These are phyloP conservation scores for Beris chalybata DNA, from an alignment of 2,888 invertebrate genomes.

Conservation along the genomic window DNA sequence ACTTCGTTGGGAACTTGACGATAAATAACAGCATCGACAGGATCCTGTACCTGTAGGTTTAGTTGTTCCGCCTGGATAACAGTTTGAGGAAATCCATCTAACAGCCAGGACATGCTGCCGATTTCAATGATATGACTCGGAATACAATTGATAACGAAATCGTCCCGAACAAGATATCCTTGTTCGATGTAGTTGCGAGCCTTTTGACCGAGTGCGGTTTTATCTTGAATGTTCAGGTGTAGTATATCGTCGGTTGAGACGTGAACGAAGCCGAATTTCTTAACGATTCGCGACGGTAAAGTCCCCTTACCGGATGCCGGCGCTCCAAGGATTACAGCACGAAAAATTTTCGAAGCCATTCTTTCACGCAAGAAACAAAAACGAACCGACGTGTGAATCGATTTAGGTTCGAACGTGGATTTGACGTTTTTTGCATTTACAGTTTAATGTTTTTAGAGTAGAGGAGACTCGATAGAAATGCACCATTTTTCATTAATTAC, in stretches of 20 bases:
- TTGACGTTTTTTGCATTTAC: too few relatives aligned
- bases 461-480: too few relatives aligned
- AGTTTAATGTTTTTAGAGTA: too few relatives aligned
- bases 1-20: conserved; percentile 87
- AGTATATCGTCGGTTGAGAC: conserved; percentile 91
- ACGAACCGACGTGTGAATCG: too few relatives aligned
- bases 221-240: conserved; percentile 77
- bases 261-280: too few relatives aligned
- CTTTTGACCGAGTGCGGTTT: conserved; percentile 72
- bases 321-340: too few relatives aligned
- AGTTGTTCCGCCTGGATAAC: conserved; percentile 78
- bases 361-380: too few relatives aligned
- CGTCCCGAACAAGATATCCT: conserved; percentile 88
- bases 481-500: too few relatives aligned
- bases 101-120: conserved; percentile 69
- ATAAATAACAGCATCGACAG: conserved; percentile 81
- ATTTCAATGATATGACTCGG: conserved; percentile 69
- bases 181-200: conserved; percentile 69
- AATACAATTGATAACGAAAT: conserved; percentile 82
- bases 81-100: conserved; percentile 75
- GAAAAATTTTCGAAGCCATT: too few relatives aligned
- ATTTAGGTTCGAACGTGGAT: too few relatives aligned
- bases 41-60: conserved; percentile 66
- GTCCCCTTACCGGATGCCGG: too few relatives aligned
- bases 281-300: too few relatives aligned